Evolutionary conservation across 1,140 invertebrate species (phyloP), one percentile per base, ranked within the genome.

Genomic region (Drosophila pseudoobscura): DNA sequence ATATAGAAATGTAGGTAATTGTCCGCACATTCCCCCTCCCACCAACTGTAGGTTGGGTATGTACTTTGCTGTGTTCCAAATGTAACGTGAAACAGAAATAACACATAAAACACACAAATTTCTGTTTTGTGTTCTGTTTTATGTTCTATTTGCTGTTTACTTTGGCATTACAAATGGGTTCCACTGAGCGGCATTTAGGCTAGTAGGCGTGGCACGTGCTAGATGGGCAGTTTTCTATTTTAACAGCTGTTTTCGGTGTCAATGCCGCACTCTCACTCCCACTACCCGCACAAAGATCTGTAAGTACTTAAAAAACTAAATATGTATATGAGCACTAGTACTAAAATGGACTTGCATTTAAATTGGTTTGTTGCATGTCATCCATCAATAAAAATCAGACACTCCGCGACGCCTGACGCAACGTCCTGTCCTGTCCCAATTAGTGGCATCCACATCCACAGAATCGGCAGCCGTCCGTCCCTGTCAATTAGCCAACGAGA

Each of bases 151-250:
- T 84, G 60, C 46, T 69, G 74, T 77, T 64, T 71, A 72, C 65
- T 83, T 74, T 49, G 72, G 73, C 69, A 68, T 76, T 76, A 76
- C 70, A 76, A 76, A 74, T 76, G 70, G 68, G 74, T 74, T 50
- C 70, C 68, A 58, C 54, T 82, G 60, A 35, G 68, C 22, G 58
- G 31, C n/a, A 26, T 9, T 15, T 17, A 26, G 0, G 9, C 31
- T 11, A 11, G 39, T 29, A 60, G 22, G 63, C 41, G 54, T 53
- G 49, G 51, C 45, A 22, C 29, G 60, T 55, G 54, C 51, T 65
- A 72, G 84, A 77, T 85, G 80, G 80, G 80, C 80, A 84, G 84
- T 77, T 85, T 35, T 79, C 74, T 87, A 75, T 87, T 87, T 87
- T 72, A 82, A 82, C 82, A 87, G 83, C 78, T 80, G 78, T 47